These are phyloP conservation scores for Panopea generosa DNA, from an alignment of 2,888 invertebrate genomes.

Conservation along the genomic window DNA sequence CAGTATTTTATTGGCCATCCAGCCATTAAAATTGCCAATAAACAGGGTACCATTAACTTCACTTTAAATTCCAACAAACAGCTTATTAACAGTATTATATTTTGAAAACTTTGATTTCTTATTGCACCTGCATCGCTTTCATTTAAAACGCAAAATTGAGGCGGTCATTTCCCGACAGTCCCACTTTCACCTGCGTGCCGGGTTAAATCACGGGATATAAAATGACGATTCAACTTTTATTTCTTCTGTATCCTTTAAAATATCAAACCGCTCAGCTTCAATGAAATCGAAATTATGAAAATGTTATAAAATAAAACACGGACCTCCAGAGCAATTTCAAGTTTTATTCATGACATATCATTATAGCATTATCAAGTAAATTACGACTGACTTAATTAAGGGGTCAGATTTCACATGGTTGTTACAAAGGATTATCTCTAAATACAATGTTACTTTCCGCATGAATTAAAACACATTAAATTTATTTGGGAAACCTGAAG, in stretches of 20 bases:
- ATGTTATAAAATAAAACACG: conserved; percentile 40
- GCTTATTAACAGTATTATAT: too few relatives aligned
- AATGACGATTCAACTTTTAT: conserved; percentile 21
- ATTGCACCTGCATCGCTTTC: too few relatives aligned
- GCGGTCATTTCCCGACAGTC: conserved; percentile 7
- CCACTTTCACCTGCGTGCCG: conserved; percentile 22
- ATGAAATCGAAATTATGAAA: conserved; percentile 19
- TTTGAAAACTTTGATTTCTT: too few relatives aligned
- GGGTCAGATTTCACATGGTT: conserved; percentile 32
- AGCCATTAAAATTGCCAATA: too few relatives aligned
- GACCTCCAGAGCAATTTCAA: conserved; percentile 16
- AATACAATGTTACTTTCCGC: conserved; percentile 43
- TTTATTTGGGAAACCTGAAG: conserved; percentile 33
- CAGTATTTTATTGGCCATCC: too few relatives aligned
- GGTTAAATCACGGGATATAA: not conserved
- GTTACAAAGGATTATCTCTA: conserved; percentile 43
- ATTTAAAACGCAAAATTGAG: not conserved
- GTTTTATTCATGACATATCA: conserved; percentile 5
- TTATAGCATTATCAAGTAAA: not conserved
- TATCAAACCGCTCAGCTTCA: not conserved
- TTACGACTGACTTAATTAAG: conserved; percentile 25
- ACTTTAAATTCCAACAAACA: too few relatives aligned
- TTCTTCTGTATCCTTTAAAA: conserved; percentile 10
- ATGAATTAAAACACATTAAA: conserved; percentile 26
- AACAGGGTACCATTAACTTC: too few relatives aligned